Conservation (phyloP, 2,888 invertebrate species). For the Chloromyia formosa region DNA sequence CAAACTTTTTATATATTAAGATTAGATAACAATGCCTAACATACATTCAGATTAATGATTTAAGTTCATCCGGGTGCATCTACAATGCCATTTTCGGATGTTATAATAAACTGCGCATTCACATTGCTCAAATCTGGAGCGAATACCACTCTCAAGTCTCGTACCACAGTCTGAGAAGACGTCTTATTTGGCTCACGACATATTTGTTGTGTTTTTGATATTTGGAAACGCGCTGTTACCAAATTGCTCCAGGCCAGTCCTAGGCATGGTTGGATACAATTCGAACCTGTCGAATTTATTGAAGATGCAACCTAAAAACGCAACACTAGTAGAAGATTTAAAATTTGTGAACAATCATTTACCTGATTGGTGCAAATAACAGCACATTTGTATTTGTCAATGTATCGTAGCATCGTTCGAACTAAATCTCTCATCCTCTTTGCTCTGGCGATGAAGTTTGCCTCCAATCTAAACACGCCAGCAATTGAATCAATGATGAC, state of each 20-base stretch:
- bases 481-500: constrained; percentile 80
- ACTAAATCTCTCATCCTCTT: constrained; percentile 69
- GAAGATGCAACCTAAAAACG: not conserved
- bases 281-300: not conserved
- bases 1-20: too few species aligned
- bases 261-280: constrained; percentile 65
- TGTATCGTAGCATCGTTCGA: constrained; percentile 67
- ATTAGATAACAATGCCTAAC: too few species aligned
- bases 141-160: too few species aligned
- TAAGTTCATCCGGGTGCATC: too few species aligned
- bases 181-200: too few species aligned
- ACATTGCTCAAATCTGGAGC: too few species aligned
- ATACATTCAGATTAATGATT: too few species aligned
- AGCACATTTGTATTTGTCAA: constrained; percentile 67
- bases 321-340: not conserved
- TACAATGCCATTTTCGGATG: too few species aligned
- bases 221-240: constrained; percentile 68
- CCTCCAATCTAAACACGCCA: constrained; percentile 71
- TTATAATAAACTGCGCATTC: too few species aligned
- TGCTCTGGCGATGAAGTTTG: constrained; percentile 66
- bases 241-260: constrained; percentile 75
- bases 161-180: too few species aligned
- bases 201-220: constrained; percentile 58
- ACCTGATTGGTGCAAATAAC: constrained; percentile 80
- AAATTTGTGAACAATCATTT: constrained; percentile 48